A percentile compares a stretch with the other conserved stretches of the same genome.
Conservation (phyloP, 2,888 invertebrate genomes). For the Apodemia hepburni region DNA sequence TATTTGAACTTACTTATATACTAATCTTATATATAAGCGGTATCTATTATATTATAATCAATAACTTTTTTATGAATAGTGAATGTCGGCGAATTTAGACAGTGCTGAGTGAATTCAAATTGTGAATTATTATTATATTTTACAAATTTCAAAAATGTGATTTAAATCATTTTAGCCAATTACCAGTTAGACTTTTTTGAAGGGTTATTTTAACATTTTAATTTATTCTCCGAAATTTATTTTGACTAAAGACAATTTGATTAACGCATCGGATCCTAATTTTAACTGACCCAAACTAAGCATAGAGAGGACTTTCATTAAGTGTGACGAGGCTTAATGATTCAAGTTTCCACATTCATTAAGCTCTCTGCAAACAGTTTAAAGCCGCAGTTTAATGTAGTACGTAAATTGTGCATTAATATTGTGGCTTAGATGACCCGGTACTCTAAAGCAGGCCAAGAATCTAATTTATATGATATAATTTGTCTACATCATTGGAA, state of each 20-base stretch:
- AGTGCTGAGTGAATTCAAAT: no score
- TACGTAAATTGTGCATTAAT: slow-evolving; percentile 61
- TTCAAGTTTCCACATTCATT: slow-evolving; percentile 65
- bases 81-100: no score
- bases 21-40: no score
- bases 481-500: not conserved
- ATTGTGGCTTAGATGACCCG: slow-evolving; percentile 49
- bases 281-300: slow-evolving; percentile 23
- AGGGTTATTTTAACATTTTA: not conserved
- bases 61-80: no score
- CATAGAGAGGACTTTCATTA: slow-evolving; percentile 53
- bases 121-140: no score
- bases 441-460: not conserved
- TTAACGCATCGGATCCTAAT: slow-evolving; percentile 20
- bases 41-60: no score
- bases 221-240: not conserved
- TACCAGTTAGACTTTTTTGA: not conserved
- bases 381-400: slow-evolving; percentile 57
- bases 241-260: slow-evolving; percentile 4
- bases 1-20: no score
- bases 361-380: slow-evolving; percentile 57
- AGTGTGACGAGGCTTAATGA: slow-evolving; percentile 58
- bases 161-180: not conserved
- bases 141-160: not conserved
- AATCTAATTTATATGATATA: not conserved